Evolutionary conservation across 1,140 invertebrate genomes (phyloP), one percentile per base, ranked within the genome.

Genomic region (Papilio polytes): DNA sequence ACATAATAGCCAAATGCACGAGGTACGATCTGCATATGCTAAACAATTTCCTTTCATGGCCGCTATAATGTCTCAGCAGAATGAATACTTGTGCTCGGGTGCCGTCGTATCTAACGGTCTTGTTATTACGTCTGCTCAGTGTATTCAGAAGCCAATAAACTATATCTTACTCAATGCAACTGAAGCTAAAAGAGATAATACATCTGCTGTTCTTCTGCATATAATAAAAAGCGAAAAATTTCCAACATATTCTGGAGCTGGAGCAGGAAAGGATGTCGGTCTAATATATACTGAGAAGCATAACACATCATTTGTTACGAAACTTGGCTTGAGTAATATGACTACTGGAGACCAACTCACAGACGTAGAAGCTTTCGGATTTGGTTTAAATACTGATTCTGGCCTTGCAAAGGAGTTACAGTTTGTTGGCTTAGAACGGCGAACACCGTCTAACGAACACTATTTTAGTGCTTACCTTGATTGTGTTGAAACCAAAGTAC

Each of bases 31-130:
- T 26, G 93, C 91, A 2, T 80, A 41, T 53, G 70, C 73, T 72
- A 89, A 85, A 31, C 91, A 94, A 77, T 94, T 93, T 83, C 93
- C 93, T 46, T 94, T 93, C 74, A 89, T 94, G 85, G 92, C 83
- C 26, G 88, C 92, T 12, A 83, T 93, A 72, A 90, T 94, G 88
- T 92, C 92, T 53, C 85, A 90, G 41, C 87, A 90, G 80, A 87
- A 93, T 84, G 90, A 91, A 86, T 93, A 93, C 79, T 77, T 94
- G 41, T 94, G 93, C 79, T 86, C 92, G 51, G 92, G 93, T 74
- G 80, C 89, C 13, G 83, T 94, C 44, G 80, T 94, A 3, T 87
- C 91, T 3, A 90, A 93, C 84, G 91, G 91, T n/a, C 26, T 94
- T 51, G 88, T 94, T 82, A 80, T 95, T 7, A 95, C 93, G 8